Evolutionary conservation across 2,888 invertebrate genomes (phyloP).

Genomic region (Cataglyphis rosenhaueri): DNA sequence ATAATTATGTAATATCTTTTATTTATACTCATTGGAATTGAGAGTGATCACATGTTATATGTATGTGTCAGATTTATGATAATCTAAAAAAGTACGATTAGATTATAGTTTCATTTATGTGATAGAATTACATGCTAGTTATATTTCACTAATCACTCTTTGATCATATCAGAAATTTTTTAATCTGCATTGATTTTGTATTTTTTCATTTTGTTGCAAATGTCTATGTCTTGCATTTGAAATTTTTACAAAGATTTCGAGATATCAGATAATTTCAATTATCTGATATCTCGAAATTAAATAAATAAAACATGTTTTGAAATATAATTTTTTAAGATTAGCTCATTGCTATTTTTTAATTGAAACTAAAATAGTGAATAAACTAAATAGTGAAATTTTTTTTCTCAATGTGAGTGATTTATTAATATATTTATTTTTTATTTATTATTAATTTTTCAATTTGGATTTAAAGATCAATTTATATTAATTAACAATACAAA

Average conservation of each 20-base stretch:
- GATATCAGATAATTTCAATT: conserved; percentile 16
- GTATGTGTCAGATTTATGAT: neutral
- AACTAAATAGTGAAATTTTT: neutral
- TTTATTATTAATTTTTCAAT: neutral
- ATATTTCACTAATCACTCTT: neutral
- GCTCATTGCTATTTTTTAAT: neutral
- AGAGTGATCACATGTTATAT: conserved; percentile 23
- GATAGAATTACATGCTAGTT: conserved; percentile 29
- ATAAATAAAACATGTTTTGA: conserved; percentile 21
- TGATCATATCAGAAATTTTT: neutral
- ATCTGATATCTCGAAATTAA: conserved; percentile 19
- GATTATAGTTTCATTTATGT: conserved; percentile 22
- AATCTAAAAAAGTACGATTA: conserved; percentile 16
- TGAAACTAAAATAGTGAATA: neutral
- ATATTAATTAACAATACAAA: neutral
- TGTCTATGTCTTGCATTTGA: conserved; percentile 1
- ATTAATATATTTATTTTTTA: neutral
- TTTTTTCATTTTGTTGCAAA: conserved; percentile 5
- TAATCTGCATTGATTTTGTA: neutral
- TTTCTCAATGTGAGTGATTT: neutral
- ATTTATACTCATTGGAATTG: conserved; percentile 19
- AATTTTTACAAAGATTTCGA: conserved; percentile 12
- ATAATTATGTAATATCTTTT: conserved; percentile 8
- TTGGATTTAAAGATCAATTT: neutral
- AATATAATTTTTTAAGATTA: conserved; percentile 5